Evolutionary conservation across 64 coral and sea anemone genomes (phyloP).

Genomic region (Cladopsammia gracilis): DNA sequence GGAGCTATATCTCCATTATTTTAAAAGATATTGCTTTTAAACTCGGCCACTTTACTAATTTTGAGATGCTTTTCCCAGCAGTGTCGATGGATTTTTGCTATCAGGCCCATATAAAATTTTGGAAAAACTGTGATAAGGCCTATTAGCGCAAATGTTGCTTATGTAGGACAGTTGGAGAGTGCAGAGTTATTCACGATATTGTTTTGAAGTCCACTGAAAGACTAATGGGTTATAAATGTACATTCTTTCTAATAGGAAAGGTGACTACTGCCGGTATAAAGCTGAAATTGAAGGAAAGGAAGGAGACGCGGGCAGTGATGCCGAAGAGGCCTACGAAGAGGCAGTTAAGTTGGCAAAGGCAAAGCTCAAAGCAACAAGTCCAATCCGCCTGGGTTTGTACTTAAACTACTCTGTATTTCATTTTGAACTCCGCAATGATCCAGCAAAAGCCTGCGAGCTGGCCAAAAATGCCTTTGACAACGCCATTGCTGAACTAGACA

Average conservation of each 20-base stretch:
- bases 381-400: slow-evolving; percentile 85
- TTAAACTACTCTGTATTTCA: slow-evolving; percentile 94
- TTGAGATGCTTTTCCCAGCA: too few species aligned
- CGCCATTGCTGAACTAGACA: slow-evolving; percentile 87
- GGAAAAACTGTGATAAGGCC: too few species aligned
- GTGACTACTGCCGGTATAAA: slow-evolving; percentile 88
- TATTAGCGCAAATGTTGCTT: too few species aligned
- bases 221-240: background rate
- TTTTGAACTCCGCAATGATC: slow-evolving; percentile 75
- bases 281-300: slow-evolving; percentile 67
- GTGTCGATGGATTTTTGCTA: too few species aligned
- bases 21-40: too few species aligned
- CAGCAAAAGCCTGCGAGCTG: slow-evolving; percentile 62
- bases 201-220: too few species aligned
- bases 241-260: slow-evolving; percentile 51
- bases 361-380: slow-evolving; percentile 54
- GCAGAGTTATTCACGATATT: too few species aligned
- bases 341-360: slow-evolving; percentile 16
- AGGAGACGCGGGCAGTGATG: background rate
- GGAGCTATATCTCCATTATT: too few species aligned
- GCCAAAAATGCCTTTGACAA: slow-evolving; percentile 90
- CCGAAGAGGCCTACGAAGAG: slow-evolving; percentile 63
- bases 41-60: too few species aligned
- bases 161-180: too few species aligned
- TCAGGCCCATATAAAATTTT: too few species aligned